Percentiles rank a stretch among this genome's conserved stretches.
phyloP scores from a whole-genome alignment of 2,888 invertebrate species.

The Andrena fulva region DNA sequence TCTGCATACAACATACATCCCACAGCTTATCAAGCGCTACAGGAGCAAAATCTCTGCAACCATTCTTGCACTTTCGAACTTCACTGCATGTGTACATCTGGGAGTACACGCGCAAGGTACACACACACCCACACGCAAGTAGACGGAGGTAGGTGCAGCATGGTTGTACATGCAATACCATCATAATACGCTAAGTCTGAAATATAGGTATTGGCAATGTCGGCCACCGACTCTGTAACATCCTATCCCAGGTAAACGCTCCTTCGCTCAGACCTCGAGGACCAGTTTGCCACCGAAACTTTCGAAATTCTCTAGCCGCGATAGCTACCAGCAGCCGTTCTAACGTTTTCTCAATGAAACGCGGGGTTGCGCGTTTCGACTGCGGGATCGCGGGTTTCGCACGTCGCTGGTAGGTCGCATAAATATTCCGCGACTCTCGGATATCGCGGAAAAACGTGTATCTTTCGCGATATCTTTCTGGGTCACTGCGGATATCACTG shows the following conservation, averaged over 20 bases:
- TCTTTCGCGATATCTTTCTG: slow-evolving; percentile 47
- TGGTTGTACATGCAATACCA: slow-evolving; percentile 58
- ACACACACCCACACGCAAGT: not conserved
- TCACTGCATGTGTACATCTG: not conserved
- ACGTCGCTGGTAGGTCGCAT: slow-evolving; percentile 16
- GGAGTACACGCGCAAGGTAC: slow-evolving; percentile 9
- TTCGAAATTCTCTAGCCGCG: not conserved
- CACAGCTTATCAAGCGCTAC: not conserved
- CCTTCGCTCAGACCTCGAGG: not conserved
- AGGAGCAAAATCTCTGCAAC: not conserved
- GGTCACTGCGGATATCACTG: slow-evolving; percentile 55
- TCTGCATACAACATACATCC: not conserved
- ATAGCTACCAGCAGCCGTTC: not conserved
- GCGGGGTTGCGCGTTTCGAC: not conserved
- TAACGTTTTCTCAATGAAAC: slow-evolving; percentile 24
- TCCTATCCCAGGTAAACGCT: slow-evolving; percentile 36
- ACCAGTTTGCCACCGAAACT: slow-evolving; percentile 3
- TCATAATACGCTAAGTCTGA: slow-evolving; percentile 77
- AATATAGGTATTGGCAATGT: slow-evolving; percentile 70
- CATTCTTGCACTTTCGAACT: slow-evolving; percentile 31
- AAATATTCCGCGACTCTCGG: slow-evolving; percentile 32
- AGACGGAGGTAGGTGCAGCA: slow-evolving; percentile 4
- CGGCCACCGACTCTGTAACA: slow-evolving; percentile 50
- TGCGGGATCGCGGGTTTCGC: slow-evolving; percentile 19
- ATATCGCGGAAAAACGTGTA: slow-evolving; percentile 26